These are phyloP conservation scores for Epizoanthus stellaris DNA, from an alignment of 92 coral and sea anemone genomes.

Conservation along the genomic window DNA sequence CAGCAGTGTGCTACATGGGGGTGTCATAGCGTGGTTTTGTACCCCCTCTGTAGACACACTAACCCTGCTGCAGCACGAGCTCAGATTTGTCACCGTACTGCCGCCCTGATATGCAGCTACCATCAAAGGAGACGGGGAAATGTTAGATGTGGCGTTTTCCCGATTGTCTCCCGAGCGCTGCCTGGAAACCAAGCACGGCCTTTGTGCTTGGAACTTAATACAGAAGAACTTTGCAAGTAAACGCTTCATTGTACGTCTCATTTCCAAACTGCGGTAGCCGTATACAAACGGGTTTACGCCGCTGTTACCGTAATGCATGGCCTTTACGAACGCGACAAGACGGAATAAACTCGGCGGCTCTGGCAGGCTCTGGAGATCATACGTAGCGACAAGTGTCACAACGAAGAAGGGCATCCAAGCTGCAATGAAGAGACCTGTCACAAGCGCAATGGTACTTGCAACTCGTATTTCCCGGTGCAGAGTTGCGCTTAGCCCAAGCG, in stretches of 20 bases:
- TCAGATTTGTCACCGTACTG: background rate
- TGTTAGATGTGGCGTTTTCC: background rate
- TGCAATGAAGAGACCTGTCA: conserved; percentile 74
- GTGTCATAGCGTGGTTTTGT: background rate
- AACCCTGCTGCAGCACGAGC: background rate
- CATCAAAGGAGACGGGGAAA: background rate
- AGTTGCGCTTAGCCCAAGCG: conserved; percentile 44
- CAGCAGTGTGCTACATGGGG: background rate
- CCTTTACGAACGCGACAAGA: conserved; percentile 62
- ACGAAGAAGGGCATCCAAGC: conserved; percentile 88
- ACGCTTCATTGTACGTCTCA: conserved; percentile 57
- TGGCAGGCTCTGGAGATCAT: conserved; percentile 62
- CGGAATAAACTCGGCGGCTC: conserved; percentile 62
- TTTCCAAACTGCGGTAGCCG: conserved; percentile 65
- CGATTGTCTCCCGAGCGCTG: conserved; percentile 14
- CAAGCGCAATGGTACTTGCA: conserved; percentile 72
- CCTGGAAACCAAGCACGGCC: conserved; percentile 1
- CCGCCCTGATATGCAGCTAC: background rate
- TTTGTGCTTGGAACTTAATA: background rate
- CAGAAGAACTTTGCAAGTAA: conserved; percentile 8
- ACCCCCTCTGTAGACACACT: background rate
- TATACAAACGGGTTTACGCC: conserved; percentile 63
- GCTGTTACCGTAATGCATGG: conserved; percentile 67
- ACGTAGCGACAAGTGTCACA: conserved; percentile 61
- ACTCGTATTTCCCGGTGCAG: conserved; percentile 70